Conservation (phyloP, 2,888 invertebrate genomes). For the Lasius platythorax region DNA sequence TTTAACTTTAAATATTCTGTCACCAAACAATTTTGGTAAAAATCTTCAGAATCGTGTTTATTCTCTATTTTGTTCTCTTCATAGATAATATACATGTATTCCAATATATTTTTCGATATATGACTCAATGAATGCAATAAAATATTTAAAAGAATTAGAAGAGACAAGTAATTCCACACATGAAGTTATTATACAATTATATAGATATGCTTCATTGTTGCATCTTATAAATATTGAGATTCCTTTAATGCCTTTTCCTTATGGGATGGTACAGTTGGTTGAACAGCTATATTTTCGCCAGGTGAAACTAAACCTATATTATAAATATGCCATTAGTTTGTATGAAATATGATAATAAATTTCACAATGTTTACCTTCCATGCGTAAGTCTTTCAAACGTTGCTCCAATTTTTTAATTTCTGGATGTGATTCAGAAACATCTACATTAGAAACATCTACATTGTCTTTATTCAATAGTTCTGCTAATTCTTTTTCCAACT, state of each 20-base stretch:
- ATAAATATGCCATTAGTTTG: slow-evolving; percentile 18
- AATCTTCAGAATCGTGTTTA: not conserved
- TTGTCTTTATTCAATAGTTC: slow-evolving; percentile 86
- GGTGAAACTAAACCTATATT: slow-evolving; percentile 3
- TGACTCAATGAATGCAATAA: not conserved
- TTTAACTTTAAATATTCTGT: not conserved
- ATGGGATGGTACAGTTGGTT: slow-evolving; percentile 14
- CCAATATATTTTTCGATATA: not conserved
- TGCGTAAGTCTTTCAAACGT: slow-evolving; percentile 71
- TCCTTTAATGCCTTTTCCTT: slow-evolving; percentile 37
- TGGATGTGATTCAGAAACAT: no score
- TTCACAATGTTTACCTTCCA: slow-evolving; percentile 76
- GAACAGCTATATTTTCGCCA: not conserved
- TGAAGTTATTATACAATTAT: not conserved
- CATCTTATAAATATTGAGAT: no score
- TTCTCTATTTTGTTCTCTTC: not conserved
- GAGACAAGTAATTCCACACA: not conserved
- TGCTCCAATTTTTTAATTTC: slow-evolving; percentile 69
- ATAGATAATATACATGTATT: slow-evolving; percentile 10
- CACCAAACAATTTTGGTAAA: slow-evolving; percentile 4
- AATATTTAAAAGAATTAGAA: not conserved
- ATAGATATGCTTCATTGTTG: not conserved
- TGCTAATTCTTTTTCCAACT: slow-evolving; percentile 90
- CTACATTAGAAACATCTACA: slow-evolving; percentile 12
- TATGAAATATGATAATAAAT: slow-evolving; percentile 30